Percentiles rank a stretch among this genome's conserved stretches.
Conservation (phyloP, 2,888 invertebrate species). For the Drosophila tanythrix region DNA sequence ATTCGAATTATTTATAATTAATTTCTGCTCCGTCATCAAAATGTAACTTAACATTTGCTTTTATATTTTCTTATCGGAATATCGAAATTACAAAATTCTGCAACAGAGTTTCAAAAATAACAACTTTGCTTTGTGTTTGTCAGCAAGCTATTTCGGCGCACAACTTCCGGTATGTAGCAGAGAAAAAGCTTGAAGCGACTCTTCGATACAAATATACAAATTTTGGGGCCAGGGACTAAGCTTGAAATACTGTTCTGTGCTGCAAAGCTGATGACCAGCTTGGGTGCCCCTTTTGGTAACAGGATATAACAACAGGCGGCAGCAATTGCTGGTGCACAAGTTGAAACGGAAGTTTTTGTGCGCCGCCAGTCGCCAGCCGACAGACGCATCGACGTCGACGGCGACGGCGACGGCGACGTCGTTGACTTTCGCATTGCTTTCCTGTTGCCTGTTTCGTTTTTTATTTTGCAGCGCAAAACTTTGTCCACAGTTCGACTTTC, state of each 20-base stretch:
- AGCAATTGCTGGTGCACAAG: slow-evolving; percentile 66
- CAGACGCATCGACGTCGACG: slow-evolving; percentile 23
- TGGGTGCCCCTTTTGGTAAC: slow-evolving; percentile 20
- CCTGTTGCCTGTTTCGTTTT: slow-evolving; percentile 57
- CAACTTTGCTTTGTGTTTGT: slow-evolving; percentile 1
- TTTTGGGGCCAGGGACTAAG: slow-evolving; percentile 3
- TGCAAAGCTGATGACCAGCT: slow-evolving; percentile 18
- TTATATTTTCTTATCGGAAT: neutral
- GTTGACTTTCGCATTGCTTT: slow-evolving; percentile 40
- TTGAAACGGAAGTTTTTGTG: slow-evolving; percentile 73
- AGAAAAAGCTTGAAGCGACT: slow-evolving; percentile 2
- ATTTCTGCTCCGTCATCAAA: neutral
- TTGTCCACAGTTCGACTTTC: slow-evolving; percentile 66
- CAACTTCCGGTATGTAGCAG: slow-evolving; percentile 7
- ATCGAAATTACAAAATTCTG: neutral
- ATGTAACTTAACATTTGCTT: neutral
- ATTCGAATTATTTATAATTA: neutral
- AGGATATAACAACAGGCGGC: slow-evolving; percentile 52
- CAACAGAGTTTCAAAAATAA: neutral
- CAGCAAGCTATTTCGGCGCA: slow-evolving; percentile 10
- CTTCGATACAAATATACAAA: slow-evolving; percentile 5
- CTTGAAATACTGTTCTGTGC: slow-evolving; percentile 1
- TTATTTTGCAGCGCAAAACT: slow-evolving; percentile 60
- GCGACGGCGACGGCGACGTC: neutral
- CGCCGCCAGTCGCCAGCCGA: slow-evolving; percentile 35